These are phyloP conservation scores for Lucilia sericata DNA, from an alignment of 1,140 invertebrate genomes.

Conservation along the genomic window DNA sequence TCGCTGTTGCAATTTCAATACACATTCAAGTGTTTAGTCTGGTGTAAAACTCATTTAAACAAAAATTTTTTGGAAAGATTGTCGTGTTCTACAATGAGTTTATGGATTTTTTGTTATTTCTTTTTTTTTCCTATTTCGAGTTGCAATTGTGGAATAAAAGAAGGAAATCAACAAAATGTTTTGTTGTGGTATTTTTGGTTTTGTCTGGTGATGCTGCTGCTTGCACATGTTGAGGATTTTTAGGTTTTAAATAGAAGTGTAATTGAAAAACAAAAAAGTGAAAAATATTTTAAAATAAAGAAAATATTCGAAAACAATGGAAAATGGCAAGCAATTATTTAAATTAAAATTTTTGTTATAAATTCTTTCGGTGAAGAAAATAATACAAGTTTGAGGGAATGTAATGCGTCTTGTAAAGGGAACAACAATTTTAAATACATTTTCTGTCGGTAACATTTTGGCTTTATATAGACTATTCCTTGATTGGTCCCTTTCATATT, in stretches of 20 bases:
- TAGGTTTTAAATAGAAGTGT: too few species aligned
- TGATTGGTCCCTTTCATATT: too few species aligned
- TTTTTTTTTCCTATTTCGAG: not conserved
- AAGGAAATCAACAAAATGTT: not conserved
- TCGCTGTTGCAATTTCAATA: not conserved
- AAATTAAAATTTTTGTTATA: not conserved
- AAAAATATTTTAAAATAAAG: not conserved
- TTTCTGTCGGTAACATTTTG: too few species aligned
- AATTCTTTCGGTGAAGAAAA: too few species aligned
- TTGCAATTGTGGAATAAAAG: not conserved
- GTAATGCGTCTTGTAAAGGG: too few species aligned
- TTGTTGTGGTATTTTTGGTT: conserved; percentile 6
- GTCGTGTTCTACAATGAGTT: not conserved
- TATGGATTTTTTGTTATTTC: not conserved
- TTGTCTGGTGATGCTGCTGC: not conserved
- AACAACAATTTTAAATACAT: too few species aligned
- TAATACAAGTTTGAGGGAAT: too few species aligned
- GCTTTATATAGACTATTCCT: too few species aligned
- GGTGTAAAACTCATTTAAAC: not conserved
- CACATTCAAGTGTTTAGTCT: not conserved
- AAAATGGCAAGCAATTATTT: not conserved
- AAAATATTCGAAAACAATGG: not conserved
- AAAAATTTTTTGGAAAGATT: not conserved
- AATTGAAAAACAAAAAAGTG: too few species aligned
- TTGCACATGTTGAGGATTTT: not conserved